Conservation (phyloP, 2,888 invertebrate genomes). For the Linhomoeus sp. region DNA sequence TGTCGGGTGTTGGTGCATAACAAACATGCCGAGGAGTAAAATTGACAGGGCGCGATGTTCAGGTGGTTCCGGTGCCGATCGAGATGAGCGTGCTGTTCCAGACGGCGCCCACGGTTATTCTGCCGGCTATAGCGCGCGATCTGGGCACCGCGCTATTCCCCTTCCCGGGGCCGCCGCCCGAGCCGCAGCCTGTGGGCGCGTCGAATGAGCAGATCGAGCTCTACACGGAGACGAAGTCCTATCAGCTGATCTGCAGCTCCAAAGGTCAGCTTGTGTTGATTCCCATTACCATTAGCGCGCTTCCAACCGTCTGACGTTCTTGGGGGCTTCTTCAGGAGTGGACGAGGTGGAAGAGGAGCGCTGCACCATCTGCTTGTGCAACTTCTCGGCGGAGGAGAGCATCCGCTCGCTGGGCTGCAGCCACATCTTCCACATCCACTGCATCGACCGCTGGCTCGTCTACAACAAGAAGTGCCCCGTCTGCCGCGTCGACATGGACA, state of each 20-base stretch:
- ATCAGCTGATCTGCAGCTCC: conserved; percentile 4
- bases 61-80: background rate
- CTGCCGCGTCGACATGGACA: conserved; percentile 47
- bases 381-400: conserved; percentile 65
- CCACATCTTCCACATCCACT: conserved; percentile 78
- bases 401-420: conserved; percentile 72
- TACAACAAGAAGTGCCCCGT: conserved; percentile 82
- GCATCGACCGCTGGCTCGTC: conserved; percentile 78
- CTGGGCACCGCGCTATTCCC: too few relatives aligned
- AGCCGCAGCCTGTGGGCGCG: conserved; percentile 12
- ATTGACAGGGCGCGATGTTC: too few relatives aligned
- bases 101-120: background rate
- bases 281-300: too few relatives aligned
- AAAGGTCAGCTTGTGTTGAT: too few relatives aligned
- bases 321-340: background rate
- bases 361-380: conserved; percentile 70
- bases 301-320: background rate
- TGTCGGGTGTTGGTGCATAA: too few relatives aligned
- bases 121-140: too few relatives aligned
- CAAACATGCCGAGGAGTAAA: too few relatives aligned
- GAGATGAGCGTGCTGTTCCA: too few relatives aligned
- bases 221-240: conserved; percentile 5
- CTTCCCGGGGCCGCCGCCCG: too few relatives aligned
- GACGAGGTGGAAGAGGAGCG: conserved; percentile 55
- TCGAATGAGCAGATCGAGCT: conserved; percentile 8